A percentile compares a stretch with the other conserved stretches of the same genome.
Conservation (phyloP, 1,140 invertebrate species). For the Mizuhopecten yessoensis region DNA sequence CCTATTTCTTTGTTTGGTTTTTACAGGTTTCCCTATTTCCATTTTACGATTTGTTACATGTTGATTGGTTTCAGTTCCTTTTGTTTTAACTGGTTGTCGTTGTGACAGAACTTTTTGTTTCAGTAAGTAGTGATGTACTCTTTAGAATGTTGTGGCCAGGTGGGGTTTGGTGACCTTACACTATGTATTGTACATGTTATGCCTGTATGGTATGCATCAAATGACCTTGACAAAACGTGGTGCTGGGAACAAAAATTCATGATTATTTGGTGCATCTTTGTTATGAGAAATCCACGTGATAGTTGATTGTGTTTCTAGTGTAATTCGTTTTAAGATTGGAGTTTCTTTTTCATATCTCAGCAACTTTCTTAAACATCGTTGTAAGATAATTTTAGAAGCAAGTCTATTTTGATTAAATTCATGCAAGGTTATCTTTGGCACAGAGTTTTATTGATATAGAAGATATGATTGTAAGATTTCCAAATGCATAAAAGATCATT, state of each 20-base stretch:
- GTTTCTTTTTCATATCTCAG: no score
- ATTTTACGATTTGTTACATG: background rate
- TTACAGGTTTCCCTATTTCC: slow-evolving; percentile 25
- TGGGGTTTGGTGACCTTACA: background rate
- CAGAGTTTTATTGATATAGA: no score
- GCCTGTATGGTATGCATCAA: background rate
- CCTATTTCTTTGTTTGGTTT: background rate
- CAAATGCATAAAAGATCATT: background rate
- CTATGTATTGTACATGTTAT: background rate
- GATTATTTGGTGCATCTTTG: background rate
- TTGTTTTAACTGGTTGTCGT: background rate
- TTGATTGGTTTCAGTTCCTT: slow-evolving; percentile 19
- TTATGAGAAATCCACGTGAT: background rate
- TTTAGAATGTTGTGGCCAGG: slow-evolving; percentile 6
- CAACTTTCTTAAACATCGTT: no score
- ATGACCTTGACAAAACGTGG: background rate
- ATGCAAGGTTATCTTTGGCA: no score
- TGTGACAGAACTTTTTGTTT: background rate
- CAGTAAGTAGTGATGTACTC: background rate
- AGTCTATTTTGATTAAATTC: no score
- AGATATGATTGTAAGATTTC: no score
- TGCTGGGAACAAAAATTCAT: background rate
- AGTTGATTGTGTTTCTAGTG: background rate
- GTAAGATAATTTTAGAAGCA: no score
- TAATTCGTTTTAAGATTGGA: no score